A percentile compares a stretch with the other conserved stretches of the same genome.
Evolutionary conservation across 2,888 invertebrate species (phyloP).

Genomic region (Eupithecia centaureata): DNA sequence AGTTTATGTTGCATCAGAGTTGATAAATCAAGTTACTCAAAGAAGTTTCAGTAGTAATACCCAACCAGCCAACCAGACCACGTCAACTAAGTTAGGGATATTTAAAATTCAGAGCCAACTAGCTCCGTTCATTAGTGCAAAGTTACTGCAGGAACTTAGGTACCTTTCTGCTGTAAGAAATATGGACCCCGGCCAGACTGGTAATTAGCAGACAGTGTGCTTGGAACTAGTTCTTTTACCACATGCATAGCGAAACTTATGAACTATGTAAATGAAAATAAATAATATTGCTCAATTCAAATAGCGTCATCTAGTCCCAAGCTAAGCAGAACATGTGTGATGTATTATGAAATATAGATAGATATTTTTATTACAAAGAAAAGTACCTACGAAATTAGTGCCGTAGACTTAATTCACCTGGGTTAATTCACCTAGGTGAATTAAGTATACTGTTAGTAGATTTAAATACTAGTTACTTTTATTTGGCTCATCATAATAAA

Average conservation of each 20-base stretch:
- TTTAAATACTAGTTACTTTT: too few species aligned
- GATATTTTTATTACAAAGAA: too few species aligned
- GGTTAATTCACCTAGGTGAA: too few species aligned
- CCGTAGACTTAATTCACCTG: too few species aligned
- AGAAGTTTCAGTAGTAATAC: background rate
- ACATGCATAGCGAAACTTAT: background rate
- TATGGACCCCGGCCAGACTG: conserved; percentile 9
- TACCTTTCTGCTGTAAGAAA: conserved; percentile 6
- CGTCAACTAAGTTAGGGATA: background rate
- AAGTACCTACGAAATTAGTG: too few species aligned
- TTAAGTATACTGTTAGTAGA: too few species aligned
- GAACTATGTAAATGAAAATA: too few species aligned
- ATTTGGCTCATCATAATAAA: too few species aligned
- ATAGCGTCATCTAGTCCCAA: too few species aligned
- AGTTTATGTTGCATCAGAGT: background rate
- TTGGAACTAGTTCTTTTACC: background rate
- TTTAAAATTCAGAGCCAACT: conserved; percentile 2
- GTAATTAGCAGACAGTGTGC: background rate
- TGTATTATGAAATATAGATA: too few species aligned
- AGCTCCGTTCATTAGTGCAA: conserved; percentile 13
- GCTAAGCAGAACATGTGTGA: too few species aligned
- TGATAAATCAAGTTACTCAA: conserved; percentile 1
- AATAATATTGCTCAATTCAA: too few species aligned
- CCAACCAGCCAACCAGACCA: background rate
- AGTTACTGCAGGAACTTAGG: conserved; percentile 13